phyloP scores from a whole-genome alignment of 2,113 vertebrate species.

The Amphiprion percula region DNA sequence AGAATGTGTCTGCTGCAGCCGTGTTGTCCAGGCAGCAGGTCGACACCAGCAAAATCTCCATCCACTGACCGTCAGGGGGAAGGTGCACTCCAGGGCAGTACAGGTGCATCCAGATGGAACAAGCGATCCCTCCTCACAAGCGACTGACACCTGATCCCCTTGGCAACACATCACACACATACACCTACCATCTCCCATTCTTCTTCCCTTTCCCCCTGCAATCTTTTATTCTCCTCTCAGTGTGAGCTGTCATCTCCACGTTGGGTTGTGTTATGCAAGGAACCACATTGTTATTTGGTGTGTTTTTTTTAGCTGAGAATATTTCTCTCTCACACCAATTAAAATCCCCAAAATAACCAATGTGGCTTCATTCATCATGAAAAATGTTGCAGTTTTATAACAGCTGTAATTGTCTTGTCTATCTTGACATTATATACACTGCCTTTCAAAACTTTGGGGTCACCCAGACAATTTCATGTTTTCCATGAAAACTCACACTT shows the following conservation, averaged over 20 bases:
- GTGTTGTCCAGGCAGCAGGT: conserved; percentile 30
- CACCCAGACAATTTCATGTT: too few species aligned
- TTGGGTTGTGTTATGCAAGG: neutral
- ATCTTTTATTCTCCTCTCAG: conserved; percentile 34
- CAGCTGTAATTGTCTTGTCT: too few species aligned
- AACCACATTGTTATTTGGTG: neutral
- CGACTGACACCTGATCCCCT: conserved; percentile 47
- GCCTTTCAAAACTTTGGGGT: too few species aligned
- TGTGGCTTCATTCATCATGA: too few species aligned
- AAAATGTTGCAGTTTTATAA: too few species aligned
- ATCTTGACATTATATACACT: too few species aligned
- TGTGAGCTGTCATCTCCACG: conserved; percentile 29
- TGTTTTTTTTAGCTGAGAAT: too few species aligned
- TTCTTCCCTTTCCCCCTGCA: conserved; percentile 1
- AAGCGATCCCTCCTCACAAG: conserved; percentile 19
- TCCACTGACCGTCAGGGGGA: neutral
- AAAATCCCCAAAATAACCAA: too few species aligned
- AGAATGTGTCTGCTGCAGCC: conserved; percentile 9
- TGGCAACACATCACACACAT: conserved; percentile 20
- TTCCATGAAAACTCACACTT: too few species aligned
- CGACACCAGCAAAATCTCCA: conserved; percentile 10
- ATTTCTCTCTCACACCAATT: too few species aligned
- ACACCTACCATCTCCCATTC: neutral
- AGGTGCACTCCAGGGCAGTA: conserved; percentile 16
- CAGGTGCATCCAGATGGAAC: conserved; percentile 33